Evolutionary conservation across 1,140 invertebrate genomes (phyloP), one percentile per base, ranked within the genome.

Genomic region (Nilaparvata lugens): DNA sequence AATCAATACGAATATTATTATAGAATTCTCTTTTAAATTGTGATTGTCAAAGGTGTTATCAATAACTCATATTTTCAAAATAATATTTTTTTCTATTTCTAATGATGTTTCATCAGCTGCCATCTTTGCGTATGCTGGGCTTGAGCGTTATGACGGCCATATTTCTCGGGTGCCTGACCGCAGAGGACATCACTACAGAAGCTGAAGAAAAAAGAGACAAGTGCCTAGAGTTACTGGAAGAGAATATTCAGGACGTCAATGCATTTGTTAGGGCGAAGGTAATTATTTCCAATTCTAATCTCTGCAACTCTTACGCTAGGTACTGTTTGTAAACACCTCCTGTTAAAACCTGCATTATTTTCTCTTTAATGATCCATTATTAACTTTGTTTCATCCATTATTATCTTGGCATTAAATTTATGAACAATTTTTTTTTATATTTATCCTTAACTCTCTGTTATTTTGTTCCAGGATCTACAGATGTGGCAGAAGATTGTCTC

Each of bases 251-350:
- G 64, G 92, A 95, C 72, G 68, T 81, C 0, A 85, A 91, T 66
- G 86, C 89, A 2, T 90, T 89, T 69, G 90, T 93, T 1, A 77
- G 92, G 56, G 85, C 87, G 51, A 88, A 86, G 74, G 83, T 86
- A 45, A 51, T 25, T 56, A 19, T 45, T 11, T 28, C 18, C 31
- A 38, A 19, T 35, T 2, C 7, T 18, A 28, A 11, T 7, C n/a
- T 58, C 18, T 48, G 52, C 5, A n/a, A n/a, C n/a, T n/a, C n/a
- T n/a, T n/a, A n/a, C n/a, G n/a, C n/a, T n/a, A n/a, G n/a, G n/a
- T n/a, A n/a, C n/a, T n/a, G n/a, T n/a, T n/a, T n/a, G n/a, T n/a
- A n/a, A n/a, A n/a, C n/a, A n/a, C n/a, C n/a, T n/a, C n/a, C n/a
- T n/a, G n/a, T n/a, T n/a, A n/a, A n/a, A n/a, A n/a, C n/a, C n/a